phyloP scores from a whole-genome alignment of 2,797 vertebrate species.

The Acanthornis magna region DNA sequence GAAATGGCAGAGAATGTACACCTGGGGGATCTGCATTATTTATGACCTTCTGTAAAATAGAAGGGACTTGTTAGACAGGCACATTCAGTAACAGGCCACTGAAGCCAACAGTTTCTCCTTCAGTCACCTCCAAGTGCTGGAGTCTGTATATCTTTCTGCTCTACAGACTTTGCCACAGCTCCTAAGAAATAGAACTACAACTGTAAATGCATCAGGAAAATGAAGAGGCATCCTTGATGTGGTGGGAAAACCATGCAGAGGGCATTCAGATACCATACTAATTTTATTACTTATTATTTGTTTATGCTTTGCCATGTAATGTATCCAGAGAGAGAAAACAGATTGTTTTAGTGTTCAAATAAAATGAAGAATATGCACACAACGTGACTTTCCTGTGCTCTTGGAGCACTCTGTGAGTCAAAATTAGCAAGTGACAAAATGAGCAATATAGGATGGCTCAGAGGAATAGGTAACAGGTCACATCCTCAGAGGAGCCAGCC shows the following conservation, averaged over 20 bases:
- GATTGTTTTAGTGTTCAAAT: not conserved
- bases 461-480: not conserved
- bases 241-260: not conserved
- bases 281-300: not conserved
- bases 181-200: not conserved
- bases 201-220: not conserved
- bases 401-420: not conserved
- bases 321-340: not conserved
- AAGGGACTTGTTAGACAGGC: not conserved
- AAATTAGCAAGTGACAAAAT: not conserved
- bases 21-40: not conserved
- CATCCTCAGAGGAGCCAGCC: not conserved
- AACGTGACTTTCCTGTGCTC: not conserved
- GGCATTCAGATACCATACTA: not conserved
- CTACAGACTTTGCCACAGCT: not conserved
- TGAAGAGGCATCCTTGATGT: not conserved
- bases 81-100: not conserved
- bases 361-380: not conserved
- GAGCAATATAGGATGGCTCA: not conserved
- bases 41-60: not conserved
- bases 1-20: not conserved
- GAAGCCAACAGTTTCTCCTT: not conserved
- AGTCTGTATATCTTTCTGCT: not conserved
- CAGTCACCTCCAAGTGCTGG: not conserved
- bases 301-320: not conserved